A percentile compares a stretch with the other conserved stretches of the same genome.
phyloP scores from a whole-genome alignment of 1,140 invertebrate genomes.

The Drosophila watanabei region DNA sequence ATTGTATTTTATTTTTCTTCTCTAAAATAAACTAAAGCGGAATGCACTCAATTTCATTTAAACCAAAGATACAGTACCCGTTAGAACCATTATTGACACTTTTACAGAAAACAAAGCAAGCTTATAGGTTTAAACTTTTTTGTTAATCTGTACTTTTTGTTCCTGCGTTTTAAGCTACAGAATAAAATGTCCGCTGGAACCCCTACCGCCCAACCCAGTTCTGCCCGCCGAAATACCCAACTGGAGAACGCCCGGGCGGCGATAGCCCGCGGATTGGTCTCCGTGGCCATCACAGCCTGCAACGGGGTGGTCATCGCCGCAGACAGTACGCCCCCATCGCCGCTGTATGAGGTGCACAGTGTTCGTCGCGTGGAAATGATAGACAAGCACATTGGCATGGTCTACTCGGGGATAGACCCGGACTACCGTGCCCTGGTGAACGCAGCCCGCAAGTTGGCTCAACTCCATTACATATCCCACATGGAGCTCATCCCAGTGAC shows the following conservation, averaged over 20 bases:
- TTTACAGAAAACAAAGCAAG: not conserved
- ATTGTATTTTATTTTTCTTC: too few species aligned
- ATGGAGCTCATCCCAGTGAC: constrained; percentile 97
- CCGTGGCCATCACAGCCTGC: constrained; percentile 98
- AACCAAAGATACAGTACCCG: too few species aligned
- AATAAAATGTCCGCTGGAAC: not conserved
- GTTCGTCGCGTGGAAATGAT: constrained; percentile 98
- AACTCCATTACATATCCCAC: constrained; percentile 97
- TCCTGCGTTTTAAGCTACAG: not conserved
- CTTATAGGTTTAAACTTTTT: not conserved
- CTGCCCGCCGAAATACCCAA: not conserved
- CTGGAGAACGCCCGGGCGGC: constrained; percentile 56
- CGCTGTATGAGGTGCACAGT: constrained; percentile 98
- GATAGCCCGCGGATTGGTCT: constrained; percentile 96
- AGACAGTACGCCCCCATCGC: constrained; percentile 99
- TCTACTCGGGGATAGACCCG: constrained; percentile 98
- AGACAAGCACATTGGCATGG: constrained; percentile 98
- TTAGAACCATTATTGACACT: too few species aligned
- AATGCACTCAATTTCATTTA: too few species aligned
- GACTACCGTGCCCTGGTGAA: constrained; percentile 97
- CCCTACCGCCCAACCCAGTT: too few species aligned
- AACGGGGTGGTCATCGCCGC: constrained; percentile 99
- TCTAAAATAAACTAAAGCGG: too few species aligned
- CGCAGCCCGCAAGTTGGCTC: constrained; percentile 97
- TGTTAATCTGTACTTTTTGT: too few species aligned